Evolutionary conservation across 1,140 invertebrate genomes (phyloP), one percentile per base, ranked within the genome.

Genomic region (Magallana gigas): DNA sequence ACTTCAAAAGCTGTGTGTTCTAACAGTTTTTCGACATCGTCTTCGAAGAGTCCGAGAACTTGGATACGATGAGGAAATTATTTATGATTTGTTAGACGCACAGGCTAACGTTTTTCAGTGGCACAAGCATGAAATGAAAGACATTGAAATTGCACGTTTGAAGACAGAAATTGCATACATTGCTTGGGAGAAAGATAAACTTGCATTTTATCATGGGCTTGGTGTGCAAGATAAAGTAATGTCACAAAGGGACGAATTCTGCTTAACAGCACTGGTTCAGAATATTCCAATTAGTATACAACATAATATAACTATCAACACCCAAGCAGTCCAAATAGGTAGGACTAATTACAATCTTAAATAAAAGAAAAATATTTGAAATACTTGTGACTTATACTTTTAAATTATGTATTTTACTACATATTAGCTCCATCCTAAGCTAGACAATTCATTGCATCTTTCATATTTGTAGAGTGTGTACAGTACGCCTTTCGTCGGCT

Each of bases 151-250:
- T 12, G 57, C 36, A 16, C 12, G 7, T 18, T 23, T 80, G 14
- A 4, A 80, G 14, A 29, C 5, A 12, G 12, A 14, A 80, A 14
- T 80, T 29, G 48, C 48, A 6, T n/a, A 18, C 18, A 23, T 14
- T 1, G 14, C 23, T 29, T 80, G 8, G 7, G 71, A 80, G 29
- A 23, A 18, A 23, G 48, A 80, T 29, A 80, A 80, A 23, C 48
- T 80, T 8, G 71, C 71, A 23, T 80, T 18, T 80, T 80, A 80
- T 80, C 71, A 80, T 23, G 71, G n/a, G 8, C n/a, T 80, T 29
- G 71, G 71, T 5, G 18, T 11, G 12, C 7, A 80, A 5, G 71
- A 36, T 56, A 29, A 80, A 23, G 71, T 80, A 0, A 9, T 80
- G 71, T 80, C 71, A 18, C 12, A 80, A 23, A n/a, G 71, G 23